These are phyloP conservation scores for Merops nubicus DNA, from an alignment of 2,113 vertebrate species.

Conservation along the genomic window DNA sequence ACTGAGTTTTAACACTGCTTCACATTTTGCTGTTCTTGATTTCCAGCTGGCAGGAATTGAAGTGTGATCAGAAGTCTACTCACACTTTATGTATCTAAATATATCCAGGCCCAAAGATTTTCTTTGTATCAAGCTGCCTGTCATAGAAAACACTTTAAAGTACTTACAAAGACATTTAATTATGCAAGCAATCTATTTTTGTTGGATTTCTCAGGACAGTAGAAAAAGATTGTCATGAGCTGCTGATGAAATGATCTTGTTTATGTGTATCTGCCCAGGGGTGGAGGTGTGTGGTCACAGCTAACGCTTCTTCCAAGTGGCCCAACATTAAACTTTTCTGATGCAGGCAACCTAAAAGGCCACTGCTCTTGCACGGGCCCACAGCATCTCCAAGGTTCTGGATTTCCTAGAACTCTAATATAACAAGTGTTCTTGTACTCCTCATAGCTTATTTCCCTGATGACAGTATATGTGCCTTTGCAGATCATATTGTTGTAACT, in stretches of 20 bases:
- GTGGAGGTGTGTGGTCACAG: background rate
- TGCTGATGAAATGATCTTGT: background rate
- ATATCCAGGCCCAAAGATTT: slow-evolving; percentile 31
- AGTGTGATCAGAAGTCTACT: slow-evolving; percentile 49
- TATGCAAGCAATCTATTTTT: background rate
- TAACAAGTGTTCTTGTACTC: background rate
- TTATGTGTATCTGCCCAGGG: background rate
- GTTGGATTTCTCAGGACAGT: background rate
- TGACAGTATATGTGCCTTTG: background rate
- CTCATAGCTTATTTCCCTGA: background rate
- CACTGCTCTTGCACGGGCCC: background rate
- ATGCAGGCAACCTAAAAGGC: background rate
- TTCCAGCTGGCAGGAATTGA: slow-evolving; percentile 50
- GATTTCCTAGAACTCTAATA: background rate
- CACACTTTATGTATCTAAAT: slow-evolving; percentile 8
- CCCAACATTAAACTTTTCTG: background rate
- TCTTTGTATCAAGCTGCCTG: background rate
- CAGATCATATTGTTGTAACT: background rate
- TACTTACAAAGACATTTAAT: background rate
- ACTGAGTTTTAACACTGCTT: background rate
- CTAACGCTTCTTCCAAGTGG: background rate
- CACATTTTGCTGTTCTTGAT: slow-evolving; percentile 14
- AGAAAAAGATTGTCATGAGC: background rate
- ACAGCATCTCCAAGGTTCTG: background rate
- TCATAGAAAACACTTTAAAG: background rate